Evolutionary conservation across 2,888 invertebrate genomes (phyloP).

Genomic region (Cataglyphis rosenhaueri): DNA sequence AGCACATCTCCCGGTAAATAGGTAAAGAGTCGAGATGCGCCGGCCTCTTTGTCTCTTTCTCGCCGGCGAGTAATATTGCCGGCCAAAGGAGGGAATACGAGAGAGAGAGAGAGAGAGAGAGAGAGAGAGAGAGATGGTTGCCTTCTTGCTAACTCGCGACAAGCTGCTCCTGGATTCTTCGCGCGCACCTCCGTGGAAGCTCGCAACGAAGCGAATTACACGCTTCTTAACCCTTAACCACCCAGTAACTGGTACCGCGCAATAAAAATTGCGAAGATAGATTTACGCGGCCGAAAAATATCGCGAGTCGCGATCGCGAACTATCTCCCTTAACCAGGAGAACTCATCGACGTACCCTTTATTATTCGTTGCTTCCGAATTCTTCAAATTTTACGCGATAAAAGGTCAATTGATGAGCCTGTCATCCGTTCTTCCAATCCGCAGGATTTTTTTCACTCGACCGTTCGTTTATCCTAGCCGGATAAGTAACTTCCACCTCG

Average conservation of each 20-base stretch:
- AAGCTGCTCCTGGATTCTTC: constrained; percentile 53
- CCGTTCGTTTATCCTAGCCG: constrained; percentile 31
- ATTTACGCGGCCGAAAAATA: constrained; percentile 28
- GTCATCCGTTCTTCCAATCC: neutral
- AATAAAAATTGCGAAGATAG: constrained; percentile 29
- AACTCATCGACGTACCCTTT: too few species aligned
- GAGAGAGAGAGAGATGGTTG: constrained; percentile 32
- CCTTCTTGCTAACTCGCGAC: constrained; percentile 56
- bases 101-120: constrained; percentile 34
- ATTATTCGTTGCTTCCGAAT: neutral
- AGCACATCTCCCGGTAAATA: constrained; percentile 78
- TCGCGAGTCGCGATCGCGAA: constrained; percentile 17
- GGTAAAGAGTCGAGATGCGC: constrained; percentile 76
- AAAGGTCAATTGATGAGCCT: neutral
- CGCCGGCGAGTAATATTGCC: constrained; percentile 43
- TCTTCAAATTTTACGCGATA: neutral
- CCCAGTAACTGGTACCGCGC: constrained; percentile 30
- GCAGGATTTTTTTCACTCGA: constrained; percentile 16
- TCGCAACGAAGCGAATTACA: constrained; percentile 49
- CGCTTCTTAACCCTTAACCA: constrained; percentile 50
- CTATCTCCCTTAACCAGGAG: neutral
- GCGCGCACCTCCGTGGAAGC: constrained; percentile 43
- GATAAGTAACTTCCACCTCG: constrained; percentile 42
- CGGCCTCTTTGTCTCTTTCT: constrained; percentile 62
- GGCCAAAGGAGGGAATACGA: constrained; percentile 4